Conservation (phyloP, 1,140 invertebrate genomes). For the Drosophila bifasciata region DNA sequence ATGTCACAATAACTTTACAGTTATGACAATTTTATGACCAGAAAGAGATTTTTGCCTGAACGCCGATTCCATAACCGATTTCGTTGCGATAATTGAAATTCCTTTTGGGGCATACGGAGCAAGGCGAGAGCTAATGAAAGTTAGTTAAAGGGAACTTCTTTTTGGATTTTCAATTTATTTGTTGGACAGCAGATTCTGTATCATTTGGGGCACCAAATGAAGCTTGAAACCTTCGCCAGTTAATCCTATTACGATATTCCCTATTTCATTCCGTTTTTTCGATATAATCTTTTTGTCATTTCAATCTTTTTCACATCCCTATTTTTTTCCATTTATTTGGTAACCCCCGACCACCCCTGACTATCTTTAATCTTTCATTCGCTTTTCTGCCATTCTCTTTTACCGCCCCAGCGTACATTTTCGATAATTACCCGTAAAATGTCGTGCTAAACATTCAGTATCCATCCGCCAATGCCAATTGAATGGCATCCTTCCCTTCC, state of each 20-base stretch:
- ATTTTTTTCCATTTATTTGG: not conserved
- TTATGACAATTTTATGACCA: constrained; percentile 70
- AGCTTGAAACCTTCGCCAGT: too few relatives aligned
- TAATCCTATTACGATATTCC: not conserved
- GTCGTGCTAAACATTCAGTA: constrained; percentile 25
- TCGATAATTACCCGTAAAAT: constrained; percentile 77
- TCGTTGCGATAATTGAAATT: constrained; percentile 34
- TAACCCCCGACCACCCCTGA: not conserved
- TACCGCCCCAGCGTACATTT: constrained; percentile 11
- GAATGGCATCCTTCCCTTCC: constrained; percentile 7
- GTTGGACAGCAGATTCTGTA: too few relatives aligned
- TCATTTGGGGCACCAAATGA: too few relatives aligned
- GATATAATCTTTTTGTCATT: not conserved
- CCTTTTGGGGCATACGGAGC: not conserved
- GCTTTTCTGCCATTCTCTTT: not conserved
- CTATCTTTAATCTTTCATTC: constrained; percentile 37
- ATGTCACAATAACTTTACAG: constrained; percentile 68
- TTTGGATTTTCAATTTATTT: too few relatives aligned
- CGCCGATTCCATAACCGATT: constrained; percentile 12
- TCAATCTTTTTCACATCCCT: constrained; percentile 15
- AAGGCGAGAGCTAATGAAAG: constrained; percentile 14
- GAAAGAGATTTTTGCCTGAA: constrained; percentile 24
- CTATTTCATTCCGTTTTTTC: not conserved
- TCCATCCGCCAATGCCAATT: not conserved
- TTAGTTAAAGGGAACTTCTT: too few relatives aligned